A percentile compares a stretch with the other conserved stretches of the same genome.
Conservation (phyloP, 2,113 vertebrate genomes). For the Cichladusa arquata region DNA sequence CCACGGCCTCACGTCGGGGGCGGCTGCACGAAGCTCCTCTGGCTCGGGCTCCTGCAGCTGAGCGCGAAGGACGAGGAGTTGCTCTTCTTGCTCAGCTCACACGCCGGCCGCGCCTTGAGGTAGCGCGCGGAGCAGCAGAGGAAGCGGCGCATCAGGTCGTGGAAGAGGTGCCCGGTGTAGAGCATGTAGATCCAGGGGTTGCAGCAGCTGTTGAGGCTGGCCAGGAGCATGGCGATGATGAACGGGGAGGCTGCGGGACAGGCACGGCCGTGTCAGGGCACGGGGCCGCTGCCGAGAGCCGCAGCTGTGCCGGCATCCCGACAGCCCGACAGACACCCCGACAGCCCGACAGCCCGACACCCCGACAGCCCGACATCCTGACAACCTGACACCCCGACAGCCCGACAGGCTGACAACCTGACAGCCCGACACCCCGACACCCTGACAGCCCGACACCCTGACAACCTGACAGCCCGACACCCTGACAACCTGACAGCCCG, state of each 20-base stretch:
- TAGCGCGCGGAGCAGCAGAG: constrained; percentile 80
- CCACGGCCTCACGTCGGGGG: constrained; percentile 55
- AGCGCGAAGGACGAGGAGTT: constrained; percentile 85
- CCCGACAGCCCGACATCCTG: no score
- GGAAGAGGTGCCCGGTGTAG: constrained; percentile 90
- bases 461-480: no score
- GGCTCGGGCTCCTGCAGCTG: constrained; percentile 78
- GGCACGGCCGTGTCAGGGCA: background rate
- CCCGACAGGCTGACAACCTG: no score
- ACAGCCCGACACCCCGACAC: no score
- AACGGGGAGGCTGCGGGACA: constrained; percentile 80
- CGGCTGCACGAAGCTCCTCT: constrained; percentile 76
- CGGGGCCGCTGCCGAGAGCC: background rate
- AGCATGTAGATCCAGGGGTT: constrained; percentile 99
- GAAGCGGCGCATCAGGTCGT: constrained; percentile 78
- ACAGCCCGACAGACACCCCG: no score
- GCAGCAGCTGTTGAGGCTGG: constrained; percentile 95
- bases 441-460: no score
- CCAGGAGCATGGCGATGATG: constrained; percentile 91
- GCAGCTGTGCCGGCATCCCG: background rate
- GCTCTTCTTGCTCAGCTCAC: constrained; percentile 81
- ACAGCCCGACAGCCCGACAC: no score
- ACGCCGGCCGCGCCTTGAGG: constrained; percentile 65
- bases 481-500: no score
- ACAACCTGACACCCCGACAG: background rate